Percentiles rank a stretch among this genome's conserved stretches.
Evolutionary conservation across 2,113 vertebrate species (phyloP).

Genomic region (Microcebus griseorufus): DNA sequence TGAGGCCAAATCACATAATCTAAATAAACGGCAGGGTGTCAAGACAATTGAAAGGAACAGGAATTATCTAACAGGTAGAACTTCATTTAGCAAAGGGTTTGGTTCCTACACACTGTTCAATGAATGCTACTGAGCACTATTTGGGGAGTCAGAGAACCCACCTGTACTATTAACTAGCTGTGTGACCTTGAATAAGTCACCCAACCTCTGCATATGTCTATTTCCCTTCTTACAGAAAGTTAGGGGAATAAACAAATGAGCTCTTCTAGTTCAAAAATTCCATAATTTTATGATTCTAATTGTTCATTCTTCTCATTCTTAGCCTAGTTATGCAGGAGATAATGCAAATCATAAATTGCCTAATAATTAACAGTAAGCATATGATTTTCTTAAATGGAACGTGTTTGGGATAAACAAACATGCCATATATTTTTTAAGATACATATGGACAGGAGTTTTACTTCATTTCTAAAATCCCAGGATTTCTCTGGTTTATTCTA

Average conservation of each 20-base stretch:
- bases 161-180: background rate
- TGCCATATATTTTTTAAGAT: background rate
- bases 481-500: background rate
- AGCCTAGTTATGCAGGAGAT: background rate
- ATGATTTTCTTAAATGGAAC: background rate
- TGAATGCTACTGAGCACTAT: background rate
- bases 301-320: background rate
- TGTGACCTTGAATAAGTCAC: conserved; percentile 40
- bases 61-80: conserved; percentile 35
- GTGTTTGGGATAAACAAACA: background rate
- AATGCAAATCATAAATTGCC: background rate
- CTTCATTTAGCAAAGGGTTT: conserved; percentile 16
- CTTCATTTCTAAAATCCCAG: background rate
- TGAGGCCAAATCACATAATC: conserved; percentile 53
- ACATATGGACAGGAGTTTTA: background rate
- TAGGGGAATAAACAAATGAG: background rate
- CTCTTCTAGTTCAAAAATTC: background rate
- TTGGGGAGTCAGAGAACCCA: background rate
- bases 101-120: background rate
- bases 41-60: conserved; percentile 49
- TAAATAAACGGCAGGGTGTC: conserved; percentile 65
- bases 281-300: background rate
- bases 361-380: background rate
- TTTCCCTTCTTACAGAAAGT: conserved; percentile 2
- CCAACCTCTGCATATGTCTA: background rate